Evolutionary conservation across 2,797 vertebrate species (phyloP), one percentile per base, ranked within the genome.

Genomic region (Melanogrammus aeglefinus): DNA sequence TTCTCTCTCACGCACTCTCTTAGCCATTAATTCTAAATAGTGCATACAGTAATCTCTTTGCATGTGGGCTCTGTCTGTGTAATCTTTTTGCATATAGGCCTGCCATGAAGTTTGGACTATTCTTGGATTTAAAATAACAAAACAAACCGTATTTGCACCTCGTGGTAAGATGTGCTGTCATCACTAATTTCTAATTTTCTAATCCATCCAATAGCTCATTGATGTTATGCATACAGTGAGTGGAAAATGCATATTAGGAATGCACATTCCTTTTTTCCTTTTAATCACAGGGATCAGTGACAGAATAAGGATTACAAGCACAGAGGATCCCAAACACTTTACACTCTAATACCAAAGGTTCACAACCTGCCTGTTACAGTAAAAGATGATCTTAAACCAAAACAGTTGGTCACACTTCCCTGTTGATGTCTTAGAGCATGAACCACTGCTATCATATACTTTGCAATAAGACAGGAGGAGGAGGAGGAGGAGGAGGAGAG

Each of bases 361-460:
- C 83, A 79, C 76, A 88, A 82, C 74, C 79, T 78, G 66, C 5
- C 63, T 21, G n/a, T 70, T 4, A 14, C 12, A 13, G 14, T 13
- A 44, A 44, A 44, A 44, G 13, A 44, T 2, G 14, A 16, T 47
- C 44, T 16, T 18, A 47, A 47, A 57, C 51, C 24, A 92, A 91
- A 82, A 88, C 85, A 86, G 90, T 89, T 87, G 83, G 91, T 90
- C 89, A 91, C 86, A 90, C 86, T 76, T 31, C 78, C 85, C 86
- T 82, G 84, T 91, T 86, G 86, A 89, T 86, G 91, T 91, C 87
- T 89, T 92, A 89, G 82, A 91, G 92, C 91, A 90, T 83, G 85
- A 94, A 91, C 93, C 93, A 91, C 86, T 84, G 89, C 93, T 94
- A 94, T 95, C 90, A 88, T 95, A 93, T 88, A 90, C 92, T 93